Conservation (phyloP, 92 coral and sea anemone species). For the Phenganax marumi region DNA sequence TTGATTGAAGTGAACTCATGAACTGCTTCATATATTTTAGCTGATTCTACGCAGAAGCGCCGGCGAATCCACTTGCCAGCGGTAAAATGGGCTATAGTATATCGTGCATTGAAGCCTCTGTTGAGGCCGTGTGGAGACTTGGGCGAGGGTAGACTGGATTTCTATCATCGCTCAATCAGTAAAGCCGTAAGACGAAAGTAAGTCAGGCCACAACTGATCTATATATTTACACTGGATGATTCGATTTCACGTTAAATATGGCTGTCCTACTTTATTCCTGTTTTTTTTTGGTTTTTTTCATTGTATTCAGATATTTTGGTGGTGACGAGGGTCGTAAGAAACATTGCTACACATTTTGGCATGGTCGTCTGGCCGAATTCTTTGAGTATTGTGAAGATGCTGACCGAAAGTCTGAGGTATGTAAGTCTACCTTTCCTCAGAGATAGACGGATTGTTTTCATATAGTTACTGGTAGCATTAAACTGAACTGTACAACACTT, state of each 20-base stretch:
- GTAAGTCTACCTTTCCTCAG: neutral
- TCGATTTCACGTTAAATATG: neutral
- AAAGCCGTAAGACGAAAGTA: slow-evolving; percentile 95
- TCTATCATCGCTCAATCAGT: slow-evolving; percentile 96
- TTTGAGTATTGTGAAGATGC: slow-evolving; percentile 89
- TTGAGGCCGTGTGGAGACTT: slow-evolving; percentile 98
- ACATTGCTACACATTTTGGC: slow-evolving; percentile 97
- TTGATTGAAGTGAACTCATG: no score
- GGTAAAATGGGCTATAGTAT: slow-evolving; percentile 97
- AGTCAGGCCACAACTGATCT: slow-evolving; percentile 22
- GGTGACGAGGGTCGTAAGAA: slow-evolving; percentile 78
- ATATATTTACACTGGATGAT: neutral
- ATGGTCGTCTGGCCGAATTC: slow-evolving; percentile 90
- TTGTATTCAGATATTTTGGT: slow-evolving; percentile 68
- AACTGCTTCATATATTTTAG: neutral
- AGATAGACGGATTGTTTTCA: no score
- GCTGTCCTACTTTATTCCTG: neutral
- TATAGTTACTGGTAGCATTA: neutral
- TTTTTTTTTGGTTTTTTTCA: slow-evolving; percentile 1
- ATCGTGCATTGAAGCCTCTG: slow-evolving; percentile 96
- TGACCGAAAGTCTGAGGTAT: slow-evolving; percentile 95
- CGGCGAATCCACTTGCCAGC: slow-evolving; percentile 66
- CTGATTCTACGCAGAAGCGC: slow-evolving; percentile 29
- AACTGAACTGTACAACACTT: neutral
- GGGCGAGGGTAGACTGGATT: slow-evolving; percentile 97